Evolutionary conservation across 2,888 invertebrate species (phyloP).

Genomic region (Drosophila basisetae): DNA sequence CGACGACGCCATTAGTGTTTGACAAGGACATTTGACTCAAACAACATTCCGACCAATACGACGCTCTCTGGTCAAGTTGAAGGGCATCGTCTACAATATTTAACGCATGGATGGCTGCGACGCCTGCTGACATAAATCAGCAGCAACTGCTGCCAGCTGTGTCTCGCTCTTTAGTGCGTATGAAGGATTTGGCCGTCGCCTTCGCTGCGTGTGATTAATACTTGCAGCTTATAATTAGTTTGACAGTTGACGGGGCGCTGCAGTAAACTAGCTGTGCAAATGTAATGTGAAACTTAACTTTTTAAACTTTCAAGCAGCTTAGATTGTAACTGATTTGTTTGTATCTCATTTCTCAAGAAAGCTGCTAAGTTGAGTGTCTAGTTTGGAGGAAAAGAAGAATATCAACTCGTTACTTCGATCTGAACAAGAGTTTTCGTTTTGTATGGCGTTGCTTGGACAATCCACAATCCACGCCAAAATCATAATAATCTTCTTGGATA

Average conservation of each 20-base stretch:
- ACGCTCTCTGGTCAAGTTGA: slow-evolving; percentile 64
- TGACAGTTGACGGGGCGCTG: slow-evolving; percentile 22
- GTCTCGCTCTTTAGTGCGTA: slow-evolving; percentile 3
- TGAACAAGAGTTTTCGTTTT: background rate
- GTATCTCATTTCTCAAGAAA: background rate
- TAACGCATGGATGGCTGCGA: slow-evolving; percentile 40
- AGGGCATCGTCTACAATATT: slow-evolving; percentile 49
- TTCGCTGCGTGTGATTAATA: slow-evolving; percentile 31
- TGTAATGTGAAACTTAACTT: background rate
- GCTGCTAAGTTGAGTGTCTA: background rate
- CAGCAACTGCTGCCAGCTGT: slow-evolving; percentile 8
- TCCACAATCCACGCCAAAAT: too few species aligned
- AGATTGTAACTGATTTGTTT: background rate
- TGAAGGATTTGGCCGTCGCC: slow-evolving; percentile 14
- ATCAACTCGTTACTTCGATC: background rate
- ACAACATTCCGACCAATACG: slow-evolving; percentile 41
- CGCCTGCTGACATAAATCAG: slow-evolving; percentile 63
- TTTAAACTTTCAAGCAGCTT: too few species aligned
- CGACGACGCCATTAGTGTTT: slow-evolving; percentile 74
- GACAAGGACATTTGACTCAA: slow-evolving; percentile 71
- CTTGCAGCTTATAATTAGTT: slow-evolving; percentile 53
- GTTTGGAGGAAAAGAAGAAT: background rate
- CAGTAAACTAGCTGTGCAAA: background rate
- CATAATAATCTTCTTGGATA: background rate
- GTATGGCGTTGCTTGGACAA: background rate